Conservation (phyloP, 2,113 vertebrate genomes). For the Cyphomyrus discorhynchus region DNA sequence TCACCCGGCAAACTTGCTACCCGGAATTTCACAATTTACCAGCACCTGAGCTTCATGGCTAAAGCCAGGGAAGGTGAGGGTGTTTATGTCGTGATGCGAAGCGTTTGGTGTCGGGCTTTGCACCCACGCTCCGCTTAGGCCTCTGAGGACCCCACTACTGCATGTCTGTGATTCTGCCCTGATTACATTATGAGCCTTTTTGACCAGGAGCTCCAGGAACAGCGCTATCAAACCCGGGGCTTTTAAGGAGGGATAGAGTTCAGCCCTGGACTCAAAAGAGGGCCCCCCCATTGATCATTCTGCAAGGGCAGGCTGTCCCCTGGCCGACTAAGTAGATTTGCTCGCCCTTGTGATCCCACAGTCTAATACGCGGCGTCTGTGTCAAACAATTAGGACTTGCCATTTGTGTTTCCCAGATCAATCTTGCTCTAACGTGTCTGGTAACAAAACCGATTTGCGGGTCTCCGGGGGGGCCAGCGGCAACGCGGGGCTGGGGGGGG, state of each 20-base stretch:
- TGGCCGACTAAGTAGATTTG: constrained; percentile 59
- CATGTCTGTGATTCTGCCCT: constrained; percentile 45
- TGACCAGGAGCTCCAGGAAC: constrained; percentile 46
- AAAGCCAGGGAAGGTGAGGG: neutral
- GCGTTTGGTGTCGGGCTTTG: neutral
- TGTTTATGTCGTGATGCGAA: neutral
- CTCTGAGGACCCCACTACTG: neutral
- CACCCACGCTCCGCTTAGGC: too few species aligned
- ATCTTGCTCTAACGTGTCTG: constrained; percentile 54
- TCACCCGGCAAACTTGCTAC: neutral
- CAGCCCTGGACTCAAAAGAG: constrained; percentile 46
- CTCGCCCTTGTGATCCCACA: constrained; percentile 61
- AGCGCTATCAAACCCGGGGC: constrained; percentile 48
- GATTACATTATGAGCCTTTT: constrained; percentile 55
- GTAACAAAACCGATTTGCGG: constrained; percentile 63
- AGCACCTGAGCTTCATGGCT: too few species aligned
- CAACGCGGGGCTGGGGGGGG: constrained; percentile 37
- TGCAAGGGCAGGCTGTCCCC: constrained; percentile 49
- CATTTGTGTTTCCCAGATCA: constrained; percentile 67
- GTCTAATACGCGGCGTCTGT: constrained; percentile 64
- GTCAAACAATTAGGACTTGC: constrained; percentile 62
- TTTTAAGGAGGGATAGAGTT: constrained; percentile 59
- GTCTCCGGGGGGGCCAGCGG: constrained; percentile 42
- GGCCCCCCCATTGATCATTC: constrained; percentile 54
- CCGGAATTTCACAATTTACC: neutral